Conservation (phyloP, 35 echinoderm and acorn worm species). For the Nesometra sesokonis region DNA sequence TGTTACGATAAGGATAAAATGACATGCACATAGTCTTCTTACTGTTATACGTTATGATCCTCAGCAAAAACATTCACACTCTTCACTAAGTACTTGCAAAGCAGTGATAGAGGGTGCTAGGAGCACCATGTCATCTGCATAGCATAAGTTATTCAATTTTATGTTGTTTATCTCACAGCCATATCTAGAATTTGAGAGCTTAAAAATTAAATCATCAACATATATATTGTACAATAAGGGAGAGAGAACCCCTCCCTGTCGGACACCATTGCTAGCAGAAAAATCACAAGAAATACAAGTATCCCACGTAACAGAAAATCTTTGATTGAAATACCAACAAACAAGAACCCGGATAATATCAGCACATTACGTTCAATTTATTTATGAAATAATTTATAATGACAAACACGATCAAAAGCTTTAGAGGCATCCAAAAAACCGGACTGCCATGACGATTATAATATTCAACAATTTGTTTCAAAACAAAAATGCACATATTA, state of each 20-base stretch:
- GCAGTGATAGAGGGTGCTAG: too few relatives aligned
- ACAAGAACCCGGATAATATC: neutral
- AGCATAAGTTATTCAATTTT: too few relatives aligned
- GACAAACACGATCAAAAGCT: neutral
- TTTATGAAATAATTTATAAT: neutral
- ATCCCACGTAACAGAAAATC: neutral
- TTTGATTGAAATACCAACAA: neutral
- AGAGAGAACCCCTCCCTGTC: neutral
- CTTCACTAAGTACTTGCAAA: too few relatives aligned
- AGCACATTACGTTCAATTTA: neutral
- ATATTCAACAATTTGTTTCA: neutral
- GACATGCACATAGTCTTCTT: too few relatives aligned
- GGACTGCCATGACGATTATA: neutral
- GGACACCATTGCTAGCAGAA: neutral
- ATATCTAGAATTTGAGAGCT: neutral
- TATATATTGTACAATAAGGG: neutral
- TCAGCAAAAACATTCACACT: too few relatives aligned
- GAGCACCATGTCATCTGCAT: too few relatives aligned
- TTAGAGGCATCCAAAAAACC: neutral
- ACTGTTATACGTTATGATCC: too few relatives aligned
- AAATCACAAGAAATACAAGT: neutral
- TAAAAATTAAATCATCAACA: neutral
- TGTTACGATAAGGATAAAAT: too few relatives aligned
- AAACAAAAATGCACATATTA: neutral
- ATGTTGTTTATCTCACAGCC: neutral